Evolutionary conservation across 2,888 invertebrate species (phyloP).

Genomic region (Cenopis cana): DNA sequence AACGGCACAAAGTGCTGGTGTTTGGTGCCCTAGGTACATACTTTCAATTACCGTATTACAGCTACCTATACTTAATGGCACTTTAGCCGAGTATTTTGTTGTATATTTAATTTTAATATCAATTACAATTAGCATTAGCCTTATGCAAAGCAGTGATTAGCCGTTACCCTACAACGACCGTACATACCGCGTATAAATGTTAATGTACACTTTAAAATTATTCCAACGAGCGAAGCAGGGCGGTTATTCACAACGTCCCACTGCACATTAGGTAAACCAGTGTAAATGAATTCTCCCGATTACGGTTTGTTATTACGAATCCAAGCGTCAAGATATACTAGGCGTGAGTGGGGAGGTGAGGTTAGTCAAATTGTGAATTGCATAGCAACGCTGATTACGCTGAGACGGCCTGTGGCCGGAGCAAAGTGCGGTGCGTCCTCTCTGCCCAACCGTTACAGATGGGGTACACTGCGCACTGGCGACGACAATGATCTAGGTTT

Average conservation of each 20-base stretch:
- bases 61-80: not conserved
- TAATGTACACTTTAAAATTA: slow-evolving; percentile 39
- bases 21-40: too few relatives aligned
- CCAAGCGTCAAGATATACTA: not conserved
- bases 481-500: too few relatives aligned
- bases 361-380: not conserved
- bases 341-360: not conserved
- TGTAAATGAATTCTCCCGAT: not conserved
- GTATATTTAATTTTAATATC: slow-evolving; percentile 2
- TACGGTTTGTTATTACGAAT: not conserved
- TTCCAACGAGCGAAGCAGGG: slow-evolving; percentile 24
- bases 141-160: slow-evolving; percentile 16
- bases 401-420: slow-evolving; percentile 47
- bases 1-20: too few relatives aligned
- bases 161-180: slow-evolving; percentile 12
- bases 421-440: slow-evolving; percentile 52
- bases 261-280: not conserved
- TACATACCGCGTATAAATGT: slow-evolving; percentile 36
- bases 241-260: not conserved
- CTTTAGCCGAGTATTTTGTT: not conserved
- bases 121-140: slow-evolving; percentile 9
- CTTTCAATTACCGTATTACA: not conserved
- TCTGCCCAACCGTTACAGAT: slow-evolving; percentile 35
- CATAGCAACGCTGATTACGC: not conserved
- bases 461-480: slow-evolving; percentile 28